These are phyloP conservation scores for Malthinus seriepunctatus DNA, from an alignment of 2,888 invertebrate species.

Conservation along the genomic window DNA sequence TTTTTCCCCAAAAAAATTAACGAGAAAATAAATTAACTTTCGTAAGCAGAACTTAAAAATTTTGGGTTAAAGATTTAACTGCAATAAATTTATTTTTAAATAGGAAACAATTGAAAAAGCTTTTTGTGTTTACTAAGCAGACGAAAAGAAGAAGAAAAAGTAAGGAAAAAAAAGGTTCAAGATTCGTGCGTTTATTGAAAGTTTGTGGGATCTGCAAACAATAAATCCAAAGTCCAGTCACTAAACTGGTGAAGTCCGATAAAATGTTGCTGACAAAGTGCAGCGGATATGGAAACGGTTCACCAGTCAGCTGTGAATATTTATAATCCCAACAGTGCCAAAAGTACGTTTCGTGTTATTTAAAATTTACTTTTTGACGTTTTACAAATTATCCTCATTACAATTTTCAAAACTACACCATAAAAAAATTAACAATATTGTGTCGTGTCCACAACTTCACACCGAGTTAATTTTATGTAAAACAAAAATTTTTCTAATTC, in stretches of 20 bases:
- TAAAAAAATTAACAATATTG: no score
- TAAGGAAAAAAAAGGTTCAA: not conserved
- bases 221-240: slow-evolving; percentile 16
- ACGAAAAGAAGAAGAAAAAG: no score
- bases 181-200: not conserved
- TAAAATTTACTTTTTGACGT: slow-evolving; percentile 22
- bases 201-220: slow-evolving; percentile 13
- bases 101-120: no score
- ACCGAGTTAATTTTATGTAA: no score
- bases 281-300: slow-evolving; percentile 25
- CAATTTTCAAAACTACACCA: no score
- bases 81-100: no score
- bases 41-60: no score
- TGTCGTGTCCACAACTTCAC: no score
- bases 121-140: not conserved
- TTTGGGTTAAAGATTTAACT: no score
- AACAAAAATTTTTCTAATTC: no score
- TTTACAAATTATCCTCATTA: no score
- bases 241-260: slow-evolving; percentile 16
- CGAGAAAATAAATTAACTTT: no score
- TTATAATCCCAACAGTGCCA: slow-evolving; percentile 24
- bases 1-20: not conserved
- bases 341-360: slow-evolving; percentile 21
- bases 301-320: slow-evolving; percentile 24
- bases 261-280: slow-evolving; percentile 29